Conservation (phyloP, 1,140 invertebrate genomes). For the Sminthurinus signatus region DNA sequence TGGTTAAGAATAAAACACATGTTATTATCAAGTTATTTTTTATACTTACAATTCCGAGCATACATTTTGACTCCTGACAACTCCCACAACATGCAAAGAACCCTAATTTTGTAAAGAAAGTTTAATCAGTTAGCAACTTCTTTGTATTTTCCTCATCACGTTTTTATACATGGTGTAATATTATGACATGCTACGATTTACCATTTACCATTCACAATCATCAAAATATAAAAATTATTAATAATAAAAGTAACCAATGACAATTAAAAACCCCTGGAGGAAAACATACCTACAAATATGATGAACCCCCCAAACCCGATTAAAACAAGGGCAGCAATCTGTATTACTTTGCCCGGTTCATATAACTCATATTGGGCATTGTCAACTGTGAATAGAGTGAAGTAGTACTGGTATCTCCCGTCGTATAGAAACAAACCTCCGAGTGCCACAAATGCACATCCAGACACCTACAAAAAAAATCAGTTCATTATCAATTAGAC, state of each 20-base stretch:
- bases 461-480: conserved; percentile 46
- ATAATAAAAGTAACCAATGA: too few species aligned
- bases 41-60: conserved; percentile 51
- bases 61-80: conserved; percentile 49
- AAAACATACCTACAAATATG: too few species aligned
- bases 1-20: background rate
- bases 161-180: too few species aligned
- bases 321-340: conserved; percentile 49
- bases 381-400: conserved; percentile 48
- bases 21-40: too few species aligned
- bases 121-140: too few species aligned
- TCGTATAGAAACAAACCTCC: conserved; percentile 51
- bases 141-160: too few species aligned
- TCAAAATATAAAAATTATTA: too few species aligned
- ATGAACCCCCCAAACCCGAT: conserved; percentile 49
- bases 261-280: too few species aligned
- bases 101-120: too few species aligned
- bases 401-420: conserved; percentile 48
- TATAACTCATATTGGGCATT: conserved; percentile 6
- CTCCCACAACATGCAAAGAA: conserved; percentile 53
- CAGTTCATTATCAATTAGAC: conserved; percentile 15
- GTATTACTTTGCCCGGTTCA: conserved; percentile 46
- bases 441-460: conserved; percentile 49
- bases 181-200: too few species aligned
- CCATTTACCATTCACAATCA: too few species aligned